Conservation (phyloP, 2,113 vertebrate species). For the Pica pica region DNA sequence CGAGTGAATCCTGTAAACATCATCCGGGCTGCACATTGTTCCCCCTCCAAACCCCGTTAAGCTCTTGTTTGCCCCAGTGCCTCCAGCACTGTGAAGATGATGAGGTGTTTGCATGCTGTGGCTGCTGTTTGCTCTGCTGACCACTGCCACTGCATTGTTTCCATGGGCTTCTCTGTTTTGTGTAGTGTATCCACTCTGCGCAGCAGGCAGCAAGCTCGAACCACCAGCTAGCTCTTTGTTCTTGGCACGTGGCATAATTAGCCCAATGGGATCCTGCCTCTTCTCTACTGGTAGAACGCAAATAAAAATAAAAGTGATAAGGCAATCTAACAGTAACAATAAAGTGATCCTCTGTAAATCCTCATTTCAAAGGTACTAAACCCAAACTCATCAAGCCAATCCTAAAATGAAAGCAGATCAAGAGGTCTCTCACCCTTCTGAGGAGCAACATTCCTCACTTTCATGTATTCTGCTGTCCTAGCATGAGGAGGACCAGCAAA, state of each 20-base stretch:
- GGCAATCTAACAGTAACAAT: no score
- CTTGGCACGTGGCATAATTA: neutral
- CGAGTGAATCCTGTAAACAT: neutral
- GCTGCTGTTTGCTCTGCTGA: neutral
- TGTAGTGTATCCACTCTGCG: accelerated
- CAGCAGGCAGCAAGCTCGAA: neutral
- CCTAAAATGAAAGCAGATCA: neutral
- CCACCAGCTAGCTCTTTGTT: neutral
- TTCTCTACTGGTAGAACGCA: neutral
- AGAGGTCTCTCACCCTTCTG: neutral
- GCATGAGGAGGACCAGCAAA: neutral
- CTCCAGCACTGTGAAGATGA: accelerated
- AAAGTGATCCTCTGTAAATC: neutral
- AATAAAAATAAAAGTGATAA: neutral
- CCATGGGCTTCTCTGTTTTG: neutral
- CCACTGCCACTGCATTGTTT: neutral
- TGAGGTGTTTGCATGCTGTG: neutral
- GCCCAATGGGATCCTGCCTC: neutral
- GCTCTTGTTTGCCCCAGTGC: neutral
- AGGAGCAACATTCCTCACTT: neutral
- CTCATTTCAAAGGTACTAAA: neutral
- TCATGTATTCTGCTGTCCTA: neutral
- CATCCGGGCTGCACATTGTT: neutral
- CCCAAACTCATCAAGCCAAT: neutral
- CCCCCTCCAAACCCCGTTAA: neutral